phyloP scores from a whole-genome alignment of 2,888 invertebrate genomes.

The Tiphia femorata region DNA sequence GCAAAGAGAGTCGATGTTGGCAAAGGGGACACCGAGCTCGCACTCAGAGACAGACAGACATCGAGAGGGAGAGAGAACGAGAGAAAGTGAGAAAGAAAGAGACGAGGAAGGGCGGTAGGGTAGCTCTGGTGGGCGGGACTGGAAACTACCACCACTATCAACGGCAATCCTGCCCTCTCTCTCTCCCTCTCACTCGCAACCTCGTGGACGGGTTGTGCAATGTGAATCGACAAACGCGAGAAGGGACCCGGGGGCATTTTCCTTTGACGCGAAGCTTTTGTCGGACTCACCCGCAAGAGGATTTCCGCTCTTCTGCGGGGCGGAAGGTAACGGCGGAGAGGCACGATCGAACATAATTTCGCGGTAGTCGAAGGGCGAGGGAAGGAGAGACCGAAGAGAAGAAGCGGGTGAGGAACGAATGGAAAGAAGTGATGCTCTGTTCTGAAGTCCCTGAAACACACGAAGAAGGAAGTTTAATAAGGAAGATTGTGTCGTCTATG shows the following conservation, averaged over 20 bases:
- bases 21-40: too few species aligned
- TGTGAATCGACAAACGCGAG: conserved; percentile 3
- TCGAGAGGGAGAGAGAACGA: not conserved
- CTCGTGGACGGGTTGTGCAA: too few species aligned
- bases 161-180: too few species aligned
- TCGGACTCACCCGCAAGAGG: not conserved
- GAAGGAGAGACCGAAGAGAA: not conserved
- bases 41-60: too few species aligned
- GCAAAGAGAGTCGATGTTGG: too few species aligned
- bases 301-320: not conserved
- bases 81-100: not conserved
- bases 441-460: not conserved
- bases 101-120: not conserved
- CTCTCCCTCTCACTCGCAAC: too few species aligned
- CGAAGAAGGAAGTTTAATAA: not conserved
- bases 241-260: not conserved
- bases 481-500: too few species aligned
- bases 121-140: not conserved
- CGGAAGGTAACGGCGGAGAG: not conserved
- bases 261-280: not conserved
- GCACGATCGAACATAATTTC: conserved; percentile 4
- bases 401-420: not conserved
- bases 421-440: too few species aligned
- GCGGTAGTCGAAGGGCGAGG: not conserved
- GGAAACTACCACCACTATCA: too few species aligned